Base-by-base conservation (phyloP, 2,888 invertebrate genomes). In the Thelaira solivaga region DNA sequence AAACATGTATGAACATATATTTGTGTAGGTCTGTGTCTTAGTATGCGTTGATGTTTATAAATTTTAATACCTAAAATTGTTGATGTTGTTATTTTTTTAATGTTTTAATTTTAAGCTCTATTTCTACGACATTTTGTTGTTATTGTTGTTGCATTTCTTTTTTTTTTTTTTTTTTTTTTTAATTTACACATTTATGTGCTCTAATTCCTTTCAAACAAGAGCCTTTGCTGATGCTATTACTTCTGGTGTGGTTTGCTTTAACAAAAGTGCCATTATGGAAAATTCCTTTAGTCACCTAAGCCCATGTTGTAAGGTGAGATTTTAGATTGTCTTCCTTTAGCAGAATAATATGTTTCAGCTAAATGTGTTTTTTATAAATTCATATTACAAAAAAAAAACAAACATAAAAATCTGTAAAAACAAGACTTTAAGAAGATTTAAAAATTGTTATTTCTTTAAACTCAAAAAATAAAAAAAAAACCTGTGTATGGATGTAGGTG, bases 181-280 rank as follows among this genome's bases (percentile, higher is more conserved):
- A 72, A 72, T 76, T 72, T 76, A 72, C 68, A 77, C 72, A 68
- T 76, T 77, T 77, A 72, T 68, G 67, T 59, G 68, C 68, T 64
- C 77, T 64, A 77, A 68, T 73, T 77, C 59, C 36, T 77, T 39
- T 13, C 24, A 43, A 69, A 62, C 62, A 34, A 68, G 49, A 55
- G 16, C 49, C 49, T 64, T 55, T 64, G 68, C 64, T 55, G 36
- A 78, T 59, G 73, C 62, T 73, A 64, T 68, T 64, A 73, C 67
- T 68, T 73, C n/a, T n/a, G n/a, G n/a, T n/a, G n/a, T n/a, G 49
- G 36, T 57, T 64, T 51, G 24, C 43, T 73, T 73, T 71, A 26
- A 36, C 41, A 57, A 41, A 49, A 61, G 18, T 72, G 67, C 47
- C 31, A 41, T 24, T 43, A 47, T 39, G 6, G 51, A 31, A 45